Conservation (phyloP, 2,113 vertebrate genomes). For the Rhabdornis inornatus region DNA sequence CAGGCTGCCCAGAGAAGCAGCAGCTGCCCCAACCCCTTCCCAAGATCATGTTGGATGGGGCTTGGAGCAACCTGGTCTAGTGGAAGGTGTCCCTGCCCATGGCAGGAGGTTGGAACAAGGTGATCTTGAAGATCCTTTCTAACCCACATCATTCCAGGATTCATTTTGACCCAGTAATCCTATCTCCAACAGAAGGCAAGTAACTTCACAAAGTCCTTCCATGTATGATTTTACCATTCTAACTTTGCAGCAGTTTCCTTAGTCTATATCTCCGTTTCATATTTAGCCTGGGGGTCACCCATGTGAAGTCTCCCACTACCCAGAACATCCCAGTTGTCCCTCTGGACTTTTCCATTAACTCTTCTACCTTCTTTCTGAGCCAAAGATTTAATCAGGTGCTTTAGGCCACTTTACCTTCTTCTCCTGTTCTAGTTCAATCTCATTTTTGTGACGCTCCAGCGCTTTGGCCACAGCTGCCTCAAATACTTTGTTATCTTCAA, state of each 20-base stretch:
- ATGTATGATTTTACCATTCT: background rate
- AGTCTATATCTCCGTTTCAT: background rate
- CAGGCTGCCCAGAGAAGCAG: background rate
- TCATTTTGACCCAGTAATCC: background rate
- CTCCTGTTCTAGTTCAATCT: constrained; percentile 85
- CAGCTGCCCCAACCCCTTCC: background rate
- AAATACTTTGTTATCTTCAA: constrained; percentile 81
- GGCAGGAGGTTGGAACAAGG: background rate
- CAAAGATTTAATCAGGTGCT: background rate
- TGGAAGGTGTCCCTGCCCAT: background rate
- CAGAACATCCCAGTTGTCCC: background rate
- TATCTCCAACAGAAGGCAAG: background rate
- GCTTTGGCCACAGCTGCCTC: constrained; percentile 81
- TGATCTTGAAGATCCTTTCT: background rate
- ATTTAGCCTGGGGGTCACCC: background rate
- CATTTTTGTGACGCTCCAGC: constrained; percentile 78
- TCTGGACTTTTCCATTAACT: background rate
- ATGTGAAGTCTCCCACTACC: background rate
- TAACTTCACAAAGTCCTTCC: fast-evolving
- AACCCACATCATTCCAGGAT: background rate
- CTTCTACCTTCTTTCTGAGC: background rate
- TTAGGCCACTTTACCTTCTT: constrained; percentile 77
- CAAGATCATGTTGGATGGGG: background rate
- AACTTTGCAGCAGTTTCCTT: background rate
- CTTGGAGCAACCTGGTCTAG: background rate